Conservation (phyloP, 2,113 vertebrate genomes). For the Globicephala melas region DNA sequence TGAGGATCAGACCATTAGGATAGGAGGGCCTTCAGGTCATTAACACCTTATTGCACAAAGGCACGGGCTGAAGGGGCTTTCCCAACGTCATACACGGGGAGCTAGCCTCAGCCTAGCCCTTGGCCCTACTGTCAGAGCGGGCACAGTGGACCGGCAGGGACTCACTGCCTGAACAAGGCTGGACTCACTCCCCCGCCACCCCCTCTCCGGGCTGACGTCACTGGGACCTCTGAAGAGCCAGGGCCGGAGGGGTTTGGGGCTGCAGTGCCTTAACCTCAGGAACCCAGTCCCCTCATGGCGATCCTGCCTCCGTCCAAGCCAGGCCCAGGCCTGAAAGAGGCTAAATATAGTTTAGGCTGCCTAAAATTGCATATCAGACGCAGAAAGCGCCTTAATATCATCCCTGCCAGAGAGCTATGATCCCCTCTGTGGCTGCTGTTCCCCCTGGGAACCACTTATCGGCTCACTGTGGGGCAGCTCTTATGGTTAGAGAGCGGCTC, state of each 20-base stretch:
- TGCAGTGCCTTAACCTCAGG: neutral
- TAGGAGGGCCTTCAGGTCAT: neutral
- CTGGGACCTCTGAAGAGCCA: neutral
- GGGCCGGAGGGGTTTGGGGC: neutral
- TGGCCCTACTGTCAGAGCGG: too few species aligned
- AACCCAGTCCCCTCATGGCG: neutral
- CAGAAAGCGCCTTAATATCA: neutral
- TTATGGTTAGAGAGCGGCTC: neutral
- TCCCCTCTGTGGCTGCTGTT: rapidly evolving
- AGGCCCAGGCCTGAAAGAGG: neutral
- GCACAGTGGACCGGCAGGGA: neutral
- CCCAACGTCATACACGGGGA: neutral
- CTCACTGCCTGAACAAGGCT: too few species aligned
- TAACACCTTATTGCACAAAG: neutral
- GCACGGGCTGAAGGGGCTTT: neutral
- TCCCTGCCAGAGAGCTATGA: neutral
- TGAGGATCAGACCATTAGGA: neutral
- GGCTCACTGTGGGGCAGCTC: neutral
- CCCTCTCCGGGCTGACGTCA: neutral
- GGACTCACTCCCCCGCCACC: rapidly evolving
- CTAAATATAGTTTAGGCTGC: neutral
- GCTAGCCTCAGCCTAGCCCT: rapidly evolving
- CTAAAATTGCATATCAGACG: neutral
- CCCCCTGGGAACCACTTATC: too few species aligned
- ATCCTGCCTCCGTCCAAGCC: neutral